These are phyloP conservation scores for Caenorhabditis afra DNA, from an alignment of 2,888 invertebrate genomes.

Conservation along the genomic window DNA sequence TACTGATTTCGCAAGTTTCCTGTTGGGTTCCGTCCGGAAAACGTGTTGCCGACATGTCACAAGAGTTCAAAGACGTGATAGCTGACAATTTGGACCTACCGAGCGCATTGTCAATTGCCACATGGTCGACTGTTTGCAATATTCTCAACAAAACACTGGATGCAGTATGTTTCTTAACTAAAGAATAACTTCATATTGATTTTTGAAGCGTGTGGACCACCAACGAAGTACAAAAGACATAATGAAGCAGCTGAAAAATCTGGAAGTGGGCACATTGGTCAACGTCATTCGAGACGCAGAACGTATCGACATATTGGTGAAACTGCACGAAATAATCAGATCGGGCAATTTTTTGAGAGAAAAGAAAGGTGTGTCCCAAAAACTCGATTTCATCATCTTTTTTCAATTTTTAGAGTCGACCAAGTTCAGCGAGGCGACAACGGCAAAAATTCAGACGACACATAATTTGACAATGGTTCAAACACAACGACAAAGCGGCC, in stretches of 20 bases:
- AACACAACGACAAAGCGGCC: background rate
- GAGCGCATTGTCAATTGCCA: background rate
- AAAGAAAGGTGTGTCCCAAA: background rate
- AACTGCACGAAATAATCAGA: constrained; percentile 18
- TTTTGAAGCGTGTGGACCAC: too few relatives aligned
- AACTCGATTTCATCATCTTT: too few relatives aligned
- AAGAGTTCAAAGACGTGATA: background rate
- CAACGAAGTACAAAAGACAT: background rate
- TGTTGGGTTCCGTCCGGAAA: constrained; percentile 6
- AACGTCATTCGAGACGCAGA: constrained; percentile 25
- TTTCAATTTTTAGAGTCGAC: background rate
- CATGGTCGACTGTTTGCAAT: background rate
- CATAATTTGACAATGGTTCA: background rate
- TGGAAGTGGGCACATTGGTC: constrained; percentile 33
- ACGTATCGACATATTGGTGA: constrained; percentile 56
- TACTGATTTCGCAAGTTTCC: background rate
- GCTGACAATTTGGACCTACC: constrained; percentile 3
- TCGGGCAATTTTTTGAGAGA: background rate
- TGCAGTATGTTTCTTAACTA: background rate
- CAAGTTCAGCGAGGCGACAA: background rate
- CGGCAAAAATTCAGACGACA: background rate
- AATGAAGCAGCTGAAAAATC: constrained; percentile 13
- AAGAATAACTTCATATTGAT: background rate
- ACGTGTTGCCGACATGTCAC: background rate
- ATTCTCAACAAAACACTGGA: background rate